phyloP scores from a whole-genome alignment of 2,113 vertebrate species.

The Gila orcuttii region DNA sequence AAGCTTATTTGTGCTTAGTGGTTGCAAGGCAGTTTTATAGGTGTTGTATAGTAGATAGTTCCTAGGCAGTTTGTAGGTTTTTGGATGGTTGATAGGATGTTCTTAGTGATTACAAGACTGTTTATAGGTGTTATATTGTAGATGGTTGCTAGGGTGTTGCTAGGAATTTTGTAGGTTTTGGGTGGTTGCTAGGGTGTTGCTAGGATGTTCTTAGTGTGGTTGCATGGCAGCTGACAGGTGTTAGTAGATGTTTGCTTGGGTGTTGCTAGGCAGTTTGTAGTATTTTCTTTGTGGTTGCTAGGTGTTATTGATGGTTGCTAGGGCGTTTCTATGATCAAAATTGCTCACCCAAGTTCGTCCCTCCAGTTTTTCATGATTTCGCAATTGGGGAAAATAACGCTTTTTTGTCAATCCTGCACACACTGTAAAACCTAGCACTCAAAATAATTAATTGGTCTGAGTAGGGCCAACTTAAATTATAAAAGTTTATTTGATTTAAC shows the following conservation, averaged over 20 bases:
- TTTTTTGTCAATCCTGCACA: not conserved
- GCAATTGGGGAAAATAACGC: no score
- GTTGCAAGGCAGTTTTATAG: no score
- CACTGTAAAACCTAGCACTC: no score
- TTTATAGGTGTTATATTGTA: no score
- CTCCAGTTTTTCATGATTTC: not conserved
- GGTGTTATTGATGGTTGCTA: not conserved
- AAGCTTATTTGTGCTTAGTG: no score
- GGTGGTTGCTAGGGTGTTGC: no score
- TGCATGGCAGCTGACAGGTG: no score
- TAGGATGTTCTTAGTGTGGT: not conserved
- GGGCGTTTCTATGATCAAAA: not conserved
- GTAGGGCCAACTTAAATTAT: no score
- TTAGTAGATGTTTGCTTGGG: not conserved
- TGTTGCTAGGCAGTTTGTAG: not conserved
- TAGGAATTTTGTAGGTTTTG: not conserved
- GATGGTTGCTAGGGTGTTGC: no score
- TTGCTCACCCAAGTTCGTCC: not conserved
- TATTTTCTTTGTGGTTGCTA: not conserved
- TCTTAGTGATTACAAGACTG: not conserved
- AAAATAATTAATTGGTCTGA: no score
- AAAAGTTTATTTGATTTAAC: no score
- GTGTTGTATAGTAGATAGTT: not conserved
- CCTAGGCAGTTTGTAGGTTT: not conserved
- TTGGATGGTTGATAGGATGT: not conserved